Evolutionary conservation across 2,113 vertebrate genomes (phyloP), one percentile per base, ranked within the genome.

Genomic region (Echinops telfairi): DNA sequence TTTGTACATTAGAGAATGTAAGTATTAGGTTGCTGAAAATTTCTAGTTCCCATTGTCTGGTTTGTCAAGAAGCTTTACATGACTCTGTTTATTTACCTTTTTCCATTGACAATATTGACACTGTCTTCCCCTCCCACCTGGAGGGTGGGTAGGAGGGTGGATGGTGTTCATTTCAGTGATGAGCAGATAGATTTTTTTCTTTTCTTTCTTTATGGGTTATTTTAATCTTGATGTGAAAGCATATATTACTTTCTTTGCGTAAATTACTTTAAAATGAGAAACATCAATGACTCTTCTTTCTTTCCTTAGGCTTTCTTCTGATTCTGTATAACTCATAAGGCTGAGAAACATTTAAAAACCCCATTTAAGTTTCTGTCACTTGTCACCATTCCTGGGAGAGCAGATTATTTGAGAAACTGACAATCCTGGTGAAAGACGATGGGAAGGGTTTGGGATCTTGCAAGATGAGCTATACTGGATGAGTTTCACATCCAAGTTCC

Each of bases 21-120:
- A 94, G 19, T 23, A 78, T 58, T n/a, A 73, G 31, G 20, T 77
- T 91, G 79, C 82, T 82, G 91, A 79, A 88, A 85, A 82, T 33
- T n/a, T 78, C 75, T 77, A 68, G 40, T 40, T 43, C 16, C 36
- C 60, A 82, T 27, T 83, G 78, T 93, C 36, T 15, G 27, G 0
- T 75, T 95, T 95, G 75, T 60, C 36, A 70, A 64, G 29, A 91
- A 91, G 47, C 60, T 62, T 62, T 92, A 19, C 47, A 47, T 89
- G 31, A 86, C 57, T 71, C 43, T 66, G 36, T 68, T 94, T 83
- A 82, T 33, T 90, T 87, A 86, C 11, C 27, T 95, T 93, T 87
- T 91, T n/a, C 53, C 33, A 82, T 3, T 57, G 60, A 70, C 25
- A 68, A 31, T 79, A 91, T 94, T 89, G 77, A 88, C 66, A 68